Evolutionary conservation across 2,113 vertebrate species (phyloP).

Genomic region (Anoura caudifer): DNA sequence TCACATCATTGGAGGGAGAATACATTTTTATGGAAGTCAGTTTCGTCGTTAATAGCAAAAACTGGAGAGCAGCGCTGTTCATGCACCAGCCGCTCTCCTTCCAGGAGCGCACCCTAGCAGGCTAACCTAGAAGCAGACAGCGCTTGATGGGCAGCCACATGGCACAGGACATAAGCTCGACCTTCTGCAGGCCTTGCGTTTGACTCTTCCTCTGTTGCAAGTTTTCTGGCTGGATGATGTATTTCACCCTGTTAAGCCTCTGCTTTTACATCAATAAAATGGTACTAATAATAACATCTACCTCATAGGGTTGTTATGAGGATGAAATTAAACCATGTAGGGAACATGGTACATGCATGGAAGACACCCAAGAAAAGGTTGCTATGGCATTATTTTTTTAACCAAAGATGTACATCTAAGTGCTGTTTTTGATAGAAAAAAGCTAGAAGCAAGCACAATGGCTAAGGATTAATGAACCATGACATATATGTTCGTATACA

Average conservation of each 20-base stretch:
- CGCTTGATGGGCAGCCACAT: accelerated
- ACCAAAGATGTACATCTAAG: neutral
- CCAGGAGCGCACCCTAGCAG: neutral
- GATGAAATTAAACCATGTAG: neutral
- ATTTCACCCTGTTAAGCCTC: neutral
- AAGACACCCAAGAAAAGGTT: neutral
- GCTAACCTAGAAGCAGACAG: neutral
- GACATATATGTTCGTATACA: neutral
- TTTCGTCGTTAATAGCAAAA: too few species aligned
- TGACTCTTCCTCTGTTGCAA: neutral
- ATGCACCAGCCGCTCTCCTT: neutral
- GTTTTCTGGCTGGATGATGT: neutral
- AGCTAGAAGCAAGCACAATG: neutral
- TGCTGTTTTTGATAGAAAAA: neutral
- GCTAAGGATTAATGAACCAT: neutral
- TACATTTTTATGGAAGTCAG: neutral
- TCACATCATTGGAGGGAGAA: neutral
- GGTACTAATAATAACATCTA: neutral
- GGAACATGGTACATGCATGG: neutral
- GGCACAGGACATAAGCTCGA: neutral
- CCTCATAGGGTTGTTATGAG: neutral
- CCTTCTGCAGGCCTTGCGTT: neutral
- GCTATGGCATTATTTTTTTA: neutral
- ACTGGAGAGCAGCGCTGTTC: neutral
- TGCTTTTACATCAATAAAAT: neutral